phyloP scores from a whole-genome alignment of 2,797 vertebrate genomes.

The Picus viridis region DNA sequence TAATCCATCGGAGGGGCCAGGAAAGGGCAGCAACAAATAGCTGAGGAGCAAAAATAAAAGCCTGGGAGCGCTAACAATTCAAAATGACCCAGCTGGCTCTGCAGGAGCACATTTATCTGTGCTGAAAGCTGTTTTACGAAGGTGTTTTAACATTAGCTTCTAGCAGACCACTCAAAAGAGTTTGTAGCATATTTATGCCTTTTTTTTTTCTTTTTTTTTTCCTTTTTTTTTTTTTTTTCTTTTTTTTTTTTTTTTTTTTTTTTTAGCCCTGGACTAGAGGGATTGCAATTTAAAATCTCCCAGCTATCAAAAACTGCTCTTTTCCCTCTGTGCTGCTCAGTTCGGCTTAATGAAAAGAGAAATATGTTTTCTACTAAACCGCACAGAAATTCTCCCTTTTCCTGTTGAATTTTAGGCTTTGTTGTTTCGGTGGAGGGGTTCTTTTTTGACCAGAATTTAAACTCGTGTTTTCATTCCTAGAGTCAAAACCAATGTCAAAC shows the following conservation, averaged over 20 bases:
- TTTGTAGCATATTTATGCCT: not conserved
- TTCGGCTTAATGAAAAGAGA: not conserved
- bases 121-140: slow-evolving; percentile 17
- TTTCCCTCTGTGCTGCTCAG: not conserved
- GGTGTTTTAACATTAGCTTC: slow-evolving; percentile 18
- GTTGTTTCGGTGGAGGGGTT: not conserved
- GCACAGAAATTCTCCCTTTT: not conserved
- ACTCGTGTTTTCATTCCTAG: not conserved
- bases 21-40: slow-evolving; percentile 44
- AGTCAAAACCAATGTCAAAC: not conserved
- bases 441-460: not conserved
- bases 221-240: no score
- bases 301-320: not conserved
- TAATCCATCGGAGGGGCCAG: slow-evolving; percentile 20
- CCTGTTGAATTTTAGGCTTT: not conserved
- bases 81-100: slow-evolving; percentile 41
- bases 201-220: no score
- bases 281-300: not conserved
- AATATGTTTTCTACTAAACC: fast-evolving
- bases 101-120: not conserved
- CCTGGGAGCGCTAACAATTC: not conserved
- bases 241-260: no score
- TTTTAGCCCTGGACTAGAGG: not conserved
- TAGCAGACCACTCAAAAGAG: not conserved
- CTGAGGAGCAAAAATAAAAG: slow-evolving; percentile 61